Base-by-base conservation (phyloP, 2,888 invertebrate species). In the Hesperia comma region DNA sequence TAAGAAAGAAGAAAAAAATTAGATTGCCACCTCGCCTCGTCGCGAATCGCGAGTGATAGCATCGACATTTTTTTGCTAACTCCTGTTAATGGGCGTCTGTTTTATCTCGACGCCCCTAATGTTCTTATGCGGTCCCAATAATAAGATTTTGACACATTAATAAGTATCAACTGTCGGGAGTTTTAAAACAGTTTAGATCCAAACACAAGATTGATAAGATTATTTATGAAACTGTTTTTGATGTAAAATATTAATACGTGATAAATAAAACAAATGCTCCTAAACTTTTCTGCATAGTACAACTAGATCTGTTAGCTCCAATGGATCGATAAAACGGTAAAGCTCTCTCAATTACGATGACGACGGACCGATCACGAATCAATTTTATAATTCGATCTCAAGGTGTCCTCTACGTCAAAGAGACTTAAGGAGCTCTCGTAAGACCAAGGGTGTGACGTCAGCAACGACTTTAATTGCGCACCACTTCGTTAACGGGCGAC, bases 391-490 rank as follows among this genome's bases (percentile, higher is more conserved):
- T 89, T 85, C 78, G 77, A 72, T 84, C 87, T 88, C 82, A 85
- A 90, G 87, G 87, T 84, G 84, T 85, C 82, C 81, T 87, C 74
- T 77, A 78, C 79, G 77, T 82, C 79, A 81, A 81, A 78, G 77
- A 83, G 83, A 74, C 81, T 89, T 78, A 80, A 90, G 88, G 75
- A 82, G 77, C 80, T 73, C 83, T 82, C 72, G 73, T 76, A 69
- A 74, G 77, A 73, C 74, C 74, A 75, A 81, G 87, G 86, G 86
- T 81, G 83, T 87, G 88, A 89, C 91, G 90, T 90, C 91, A 92
- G 90, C 90, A 88, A 86, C 87, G 88, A 88, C 90, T 90, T 88
- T 92, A 92, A 92, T 92, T 92, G 92, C 86, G 79, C 84, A 90
- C 88, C 92, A 92, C 92, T 92, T 92, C 92, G 92, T 92, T 92